Conservation (phyloP, 2,888 invertebrate genomes). For the Parochlus steinenii region DNA sequence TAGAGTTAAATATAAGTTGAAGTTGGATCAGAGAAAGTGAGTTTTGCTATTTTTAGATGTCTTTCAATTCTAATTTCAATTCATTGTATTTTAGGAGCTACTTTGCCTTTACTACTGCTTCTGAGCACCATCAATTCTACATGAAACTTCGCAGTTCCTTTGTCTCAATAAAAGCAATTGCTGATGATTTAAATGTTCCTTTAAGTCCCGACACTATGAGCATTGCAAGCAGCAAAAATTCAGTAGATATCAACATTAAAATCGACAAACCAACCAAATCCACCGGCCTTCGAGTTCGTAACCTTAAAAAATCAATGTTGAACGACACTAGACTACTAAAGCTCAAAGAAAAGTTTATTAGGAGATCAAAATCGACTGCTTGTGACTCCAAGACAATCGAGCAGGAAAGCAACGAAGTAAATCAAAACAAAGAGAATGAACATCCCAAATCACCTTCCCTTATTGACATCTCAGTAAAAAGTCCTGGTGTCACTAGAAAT, state of each 20-base stretch:
- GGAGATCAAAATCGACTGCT: constrained; percentile 16
- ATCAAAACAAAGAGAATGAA: constrained; percentile 53
- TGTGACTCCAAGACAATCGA: constrained; percentile 24
- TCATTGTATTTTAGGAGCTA: constrained; percentile 38
- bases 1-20: constrained; percentile 51
- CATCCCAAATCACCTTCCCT: constrained; percentile 30
- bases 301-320: constrained; percentile 17
- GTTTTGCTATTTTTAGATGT: constrained; percentile 16
- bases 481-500: constrained; percentile 36
- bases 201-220: constrained; percentile 21
- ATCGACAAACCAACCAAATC: constrained; percentile 16
- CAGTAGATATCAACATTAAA: constrained; percentile 7
- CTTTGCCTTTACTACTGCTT: constrained; percentile 58
- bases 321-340: constrained; percentile 16
- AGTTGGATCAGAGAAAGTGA: constrained; percentile 56
- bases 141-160: constrained; percentile 54
- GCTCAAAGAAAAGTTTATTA: constrained; percentile 16
- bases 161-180: constrained; percentile 45
- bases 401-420: constrained; percentile 31
- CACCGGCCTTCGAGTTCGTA: constrained; percentile 15
- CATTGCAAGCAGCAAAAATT: not conserved
- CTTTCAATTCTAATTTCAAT: constrained; percentile 1
- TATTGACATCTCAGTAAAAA: constrained; percentile 8
- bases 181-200: constrained; percentile 41
- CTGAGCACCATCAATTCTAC: constrained; percentile 62